These are phyloP conservation scores for Bostrychus sinensis DNA, from an alignment of 2,113 vertebrate species.

Conservation along the genomic window DNA sequence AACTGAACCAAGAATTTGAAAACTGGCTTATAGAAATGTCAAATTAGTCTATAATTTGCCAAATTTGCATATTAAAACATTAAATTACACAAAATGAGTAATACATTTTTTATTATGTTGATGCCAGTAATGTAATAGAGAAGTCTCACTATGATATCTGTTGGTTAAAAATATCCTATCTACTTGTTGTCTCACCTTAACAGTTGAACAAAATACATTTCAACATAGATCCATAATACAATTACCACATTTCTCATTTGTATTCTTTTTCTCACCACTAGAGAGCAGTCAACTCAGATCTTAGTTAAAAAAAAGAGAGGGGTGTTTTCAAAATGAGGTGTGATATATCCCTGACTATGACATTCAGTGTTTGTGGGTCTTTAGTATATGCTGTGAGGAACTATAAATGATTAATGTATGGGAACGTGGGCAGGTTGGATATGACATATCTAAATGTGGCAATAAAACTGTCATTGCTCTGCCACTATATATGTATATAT, in stretches of 20 bases:
- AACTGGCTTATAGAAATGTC: too few species aligned
- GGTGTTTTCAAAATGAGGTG: conserved; percentile 1
- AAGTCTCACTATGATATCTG: too few species aligned
- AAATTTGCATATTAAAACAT: too few species aligned
- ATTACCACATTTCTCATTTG: background rate
- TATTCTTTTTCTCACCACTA: conserved; percentile 1
- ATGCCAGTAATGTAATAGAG: too few species aligned
- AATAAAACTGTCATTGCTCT: conserved; percentile 51
- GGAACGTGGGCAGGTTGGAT: conserved; percentile 37
- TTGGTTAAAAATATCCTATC: too few species aligned
- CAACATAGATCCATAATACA: too few species aligned
- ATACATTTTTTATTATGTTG: too few species aligned
- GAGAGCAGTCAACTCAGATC: background rate
- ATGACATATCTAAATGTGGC: conserved; percentile 40
- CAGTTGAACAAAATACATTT: too few species aligned
- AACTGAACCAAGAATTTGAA: too few species aligned
- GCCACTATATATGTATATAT: conserved; percentile 19
- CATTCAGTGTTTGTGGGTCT: conserved; percentile 39
- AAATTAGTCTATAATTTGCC: too few species aligned
- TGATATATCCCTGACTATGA: conserved; percentile 35
- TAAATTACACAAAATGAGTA: too few species aligned
- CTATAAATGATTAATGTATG: conserved; percentile 32
- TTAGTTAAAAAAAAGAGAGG: background rate
- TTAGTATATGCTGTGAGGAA: conserved; percentile 26
- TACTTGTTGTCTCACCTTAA: too few species aligned